Evolutionary conservation across 1,140 invertebrate species (phyloP), one percentile per base, ranked within the genome.

Genomic region (Drosophila nebulosa): DNA sequence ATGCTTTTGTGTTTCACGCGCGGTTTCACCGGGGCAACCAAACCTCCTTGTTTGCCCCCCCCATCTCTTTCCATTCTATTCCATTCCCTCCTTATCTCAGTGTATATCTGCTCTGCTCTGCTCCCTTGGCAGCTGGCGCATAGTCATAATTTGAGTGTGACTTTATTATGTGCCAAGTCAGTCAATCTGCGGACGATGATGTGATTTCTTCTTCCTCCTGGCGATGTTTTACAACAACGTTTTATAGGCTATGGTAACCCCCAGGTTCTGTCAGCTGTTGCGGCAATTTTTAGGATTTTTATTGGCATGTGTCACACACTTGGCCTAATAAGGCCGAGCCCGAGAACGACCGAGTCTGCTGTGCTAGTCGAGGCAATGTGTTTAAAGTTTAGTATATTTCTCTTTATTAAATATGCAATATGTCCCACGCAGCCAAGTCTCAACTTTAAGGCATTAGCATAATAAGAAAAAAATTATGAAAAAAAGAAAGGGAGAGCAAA

Each of bases 81-180:
- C 21, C 61, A 27, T 64, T 53, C 35, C 50, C 53, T 7, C 50
- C 53, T 7, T 14, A 4, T 6, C 35, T 14, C n/a, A 30, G 27
- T 30, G 27, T 30, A 30, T 30, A n/a, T n/a, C n/a, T 9, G 16
- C 53, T 18, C 27, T 35, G 7, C 52, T 30, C 12, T 10, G 60
- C 70, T 74, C 56, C 58, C 64, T 26, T 59, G 60, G 64, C 80
- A 70, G 71, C 81, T 86, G 78, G 4, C 22, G 32, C 36, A 39
- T 83, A 86, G 78, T 83, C 81, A 86, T 86, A 85, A 86, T 86
- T 86, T 85, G 66, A 75, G 72, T 81, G 81, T 71, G 81, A 85
- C 81, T 85, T 85, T 85, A 85, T 85, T 86, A 85, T 86, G 81
- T 86, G 81, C 86, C 79, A 84, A 84, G 81, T 85, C 73, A 80